Conservation (phyloP, 2,888 invertebrate genomes). For the Heliconius hortense region DNA sequence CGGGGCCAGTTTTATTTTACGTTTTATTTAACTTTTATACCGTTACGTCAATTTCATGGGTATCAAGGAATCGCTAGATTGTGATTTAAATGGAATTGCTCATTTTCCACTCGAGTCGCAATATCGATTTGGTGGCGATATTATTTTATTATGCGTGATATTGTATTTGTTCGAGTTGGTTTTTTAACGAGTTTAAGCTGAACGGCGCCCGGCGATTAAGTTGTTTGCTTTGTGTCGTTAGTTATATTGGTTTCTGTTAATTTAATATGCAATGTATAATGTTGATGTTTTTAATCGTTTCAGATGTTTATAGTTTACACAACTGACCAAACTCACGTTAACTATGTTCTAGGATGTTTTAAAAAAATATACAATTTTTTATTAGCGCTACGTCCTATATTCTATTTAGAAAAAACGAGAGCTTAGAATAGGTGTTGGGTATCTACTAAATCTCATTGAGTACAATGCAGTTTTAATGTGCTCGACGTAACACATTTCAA, state of each 20-base stretch:
- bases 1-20: constrained; percentile 82
- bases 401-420: no score
- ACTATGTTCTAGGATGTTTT: no score
- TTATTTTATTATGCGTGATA: constrained; percentile 76
- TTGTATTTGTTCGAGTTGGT: constrained; percentile 65
- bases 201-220: constrained; percentile 49
- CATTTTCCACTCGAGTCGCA: constrained; percentile 78
- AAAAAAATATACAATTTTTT: no score
- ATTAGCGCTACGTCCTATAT: no score
- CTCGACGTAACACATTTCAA: no score
- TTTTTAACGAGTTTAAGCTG: constrained; percentile 53
- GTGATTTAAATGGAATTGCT: constrained; percentile 80
- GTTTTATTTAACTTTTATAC: constrained; percentile 83
- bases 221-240: constrained; percentile 47
- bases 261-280: constrained; percentile 1
- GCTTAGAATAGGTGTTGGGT: no score
- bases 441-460: no score
- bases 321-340: background rate
- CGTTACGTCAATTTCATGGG: constrained; percentile 82
- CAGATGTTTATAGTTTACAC: background rate
- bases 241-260: constrained; percentile 49
- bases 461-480: no score
- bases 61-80: constrained; percentile 81
- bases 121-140: constrained; percentile 67
- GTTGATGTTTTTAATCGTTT: background rate